phyloP scores from a whole-genome alignment of 23 tunicate species.

The Trididemnum miniatum region DNA sequence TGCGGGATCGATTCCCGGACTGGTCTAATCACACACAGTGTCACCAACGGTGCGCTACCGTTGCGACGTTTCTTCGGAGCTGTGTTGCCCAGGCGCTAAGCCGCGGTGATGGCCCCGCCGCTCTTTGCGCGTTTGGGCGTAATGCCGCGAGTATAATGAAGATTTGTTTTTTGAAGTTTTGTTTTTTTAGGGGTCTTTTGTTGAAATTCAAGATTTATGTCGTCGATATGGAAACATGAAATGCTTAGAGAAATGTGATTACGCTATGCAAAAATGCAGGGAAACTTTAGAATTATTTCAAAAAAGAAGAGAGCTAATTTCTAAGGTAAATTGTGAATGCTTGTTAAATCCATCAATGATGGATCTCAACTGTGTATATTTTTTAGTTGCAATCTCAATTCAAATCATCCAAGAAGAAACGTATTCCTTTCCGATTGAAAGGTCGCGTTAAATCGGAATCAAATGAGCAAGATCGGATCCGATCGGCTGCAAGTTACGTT shows the following conservation, averaged over 20 bases:
- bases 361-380: no score
- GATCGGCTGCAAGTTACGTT: no score
- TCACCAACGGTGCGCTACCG: no score
- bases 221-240: slow-evolving; percentile 66
- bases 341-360: no score
- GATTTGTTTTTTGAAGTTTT: no score
- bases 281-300: slow-evolving; percentile 72
- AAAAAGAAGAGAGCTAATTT: slow-evolving; percentile 68
- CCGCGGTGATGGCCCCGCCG: no score
- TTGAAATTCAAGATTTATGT: slow-evolving; percentile 50
- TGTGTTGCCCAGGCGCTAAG: no score
- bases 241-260: slow-evolving; percentile 77
- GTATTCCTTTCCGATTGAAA: slow-evolving; percentile 48
- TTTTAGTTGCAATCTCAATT: not conserved
- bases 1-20: no score
- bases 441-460: slow-evolving; percentile 51
- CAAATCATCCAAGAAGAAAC: slow-evolving; percentile 1
- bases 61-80: no score
- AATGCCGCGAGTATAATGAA: no score
- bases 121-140: no score
- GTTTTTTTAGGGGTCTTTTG: slow-evolving; percentile 42
- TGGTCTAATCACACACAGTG: no score
- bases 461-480: not conserved
- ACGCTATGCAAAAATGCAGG: slow-evolving; percentile 77
- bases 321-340: slow-evolving; percentile 68